A percentile compares a stretch with the other conserved stretches of the same genome.
Conservation (phyloP, 37 sponge, comb jelly and placozoan species). For the Lycopodina hypogea region DNA sequence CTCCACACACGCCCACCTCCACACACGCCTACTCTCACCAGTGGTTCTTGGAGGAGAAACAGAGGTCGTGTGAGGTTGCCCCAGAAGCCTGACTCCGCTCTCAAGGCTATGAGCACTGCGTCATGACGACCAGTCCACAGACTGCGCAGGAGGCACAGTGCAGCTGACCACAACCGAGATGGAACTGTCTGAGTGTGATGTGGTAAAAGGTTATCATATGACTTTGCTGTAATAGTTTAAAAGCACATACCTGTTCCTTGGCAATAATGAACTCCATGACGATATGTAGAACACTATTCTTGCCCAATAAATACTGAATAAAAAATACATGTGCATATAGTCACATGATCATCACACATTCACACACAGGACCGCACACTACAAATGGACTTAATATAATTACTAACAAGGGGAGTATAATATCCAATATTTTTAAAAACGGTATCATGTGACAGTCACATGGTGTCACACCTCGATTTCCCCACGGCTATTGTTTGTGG, state of each 20-base stretch:
- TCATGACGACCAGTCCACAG: slow-evolving; percentile 64
- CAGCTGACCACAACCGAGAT: slow-evolving; percentile 7
- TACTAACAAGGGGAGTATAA: too few relatives aligned
- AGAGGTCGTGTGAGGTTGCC: slow-evolving; percentile 39
- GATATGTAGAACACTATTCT: slow-evolving; percentile 50
- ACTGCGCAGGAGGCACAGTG: slow-evolving; percentile 34
- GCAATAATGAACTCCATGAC: slow-evolving; percentile 49
- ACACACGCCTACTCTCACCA: background rate
- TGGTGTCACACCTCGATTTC: background rate
- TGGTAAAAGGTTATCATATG: too few relatives aligned
- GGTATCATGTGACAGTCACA: background rate
- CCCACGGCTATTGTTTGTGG: background rate
- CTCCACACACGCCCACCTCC: too few relatives aligned
- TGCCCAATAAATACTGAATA: slow-evolving; percentile 16
- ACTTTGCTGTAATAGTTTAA: background rate
- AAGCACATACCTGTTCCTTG: slow-evolving; percentile 18
- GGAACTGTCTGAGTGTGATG: slow-evolving; percentile 1
- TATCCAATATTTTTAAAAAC: too few relatives aligned
- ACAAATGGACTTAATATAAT: too few relatives aligned
- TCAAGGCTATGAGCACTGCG: slow-evolving; percentile 54
- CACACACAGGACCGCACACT: too few relatives aligned
- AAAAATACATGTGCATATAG: background rate
- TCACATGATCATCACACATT: background rate
- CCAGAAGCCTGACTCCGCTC: slow-evolving; percentile 46
- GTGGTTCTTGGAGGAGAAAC: background rate